phyloP scores from a whole-genome alignment of 2,113 vertebrate genomes.

The Solea solea region DNA sequence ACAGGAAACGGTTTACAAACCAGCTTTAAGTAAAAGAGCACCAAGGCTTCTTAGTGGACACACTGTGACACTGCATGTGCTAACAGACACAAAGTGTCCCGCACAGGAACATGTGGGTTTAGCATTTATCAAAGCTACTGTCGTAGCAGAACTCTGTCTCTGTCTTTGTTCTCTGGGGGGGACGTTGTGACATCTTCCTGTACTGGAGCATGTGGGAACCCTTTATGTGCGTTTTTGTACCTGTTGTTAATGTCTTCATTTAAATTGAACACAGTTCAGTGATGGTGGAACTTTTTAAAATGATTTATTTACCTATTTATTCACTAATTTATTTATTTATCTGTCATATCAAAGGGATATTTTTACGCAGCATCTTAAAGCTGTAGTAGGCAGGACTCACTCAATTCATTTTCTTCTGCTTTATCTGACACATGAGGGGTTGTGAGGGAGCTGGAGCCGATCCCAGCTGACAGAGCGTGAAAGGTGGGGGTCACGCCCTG shows the following conservation, averaged over 20 bases:
- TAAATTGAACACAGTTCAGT: background rate
- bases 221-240: conserved; percentile 14
- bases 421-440: too few relatives aligned
- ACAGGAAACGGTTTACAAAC: background rate
- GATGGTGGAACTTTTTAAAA: conserved; percentile 4
- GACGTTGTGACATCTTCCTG: background rate
- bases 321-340: too few relatives aligned
- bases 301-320: background rate
- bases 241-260: conserved; percentile 22
- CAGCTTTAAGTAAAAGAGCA: background rate
- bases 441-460: too few relatives aligned
- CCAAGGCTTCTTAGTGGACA: conserved; percentile 8
- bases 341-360: too few relatives aligned
- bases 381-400: too few relatives aligned
- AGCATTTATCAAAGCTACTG: conserved; percentile 18
- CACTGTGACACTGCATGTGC: conserved; percentile 1
- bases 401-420: too few relatives aligned
- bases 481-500: too few relatives aligned
- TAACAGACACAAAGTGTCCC: background rate
- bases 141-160: conserved; percentile 14
- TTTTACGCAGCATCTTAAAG: too few relatives aligned
- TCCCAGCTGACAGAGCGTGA: too few relatives aligned
- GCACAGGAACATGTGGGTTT: conserved; percentile 14
- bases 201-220: conserved; percentile 19
- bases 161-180: background rate